A percentile compares a stretch with the other conserved stretches of the same genome.
Conservation (phyloP, 2,113 vertebrate species). For the Clarias magur region DNA sequence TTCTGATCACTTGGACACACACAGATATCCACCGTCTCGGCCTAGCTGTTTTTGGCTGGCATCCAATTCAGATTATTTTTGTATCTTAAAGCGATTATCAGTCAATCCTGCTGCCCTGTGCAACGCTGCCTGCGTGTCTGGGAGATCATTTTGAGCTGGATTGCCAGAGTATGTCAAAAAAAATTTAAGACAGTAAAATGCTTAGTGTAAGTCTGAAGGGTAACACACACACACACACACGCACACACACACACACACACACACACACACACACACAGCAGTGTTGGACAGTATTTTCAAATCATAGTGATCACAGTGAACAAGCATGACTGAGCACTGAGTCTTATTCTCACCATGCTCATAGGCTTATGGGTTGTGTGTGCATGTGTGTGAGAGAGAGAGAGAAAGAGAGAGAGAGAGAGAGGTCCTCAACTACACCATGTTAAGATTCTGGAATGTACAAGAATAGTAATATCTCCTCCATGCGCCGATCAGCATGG, state of each 20-base stretch:
- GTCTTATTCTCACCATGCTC: constrained; percentile 70
- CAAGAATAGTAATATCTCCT: constrained; percentile 76
- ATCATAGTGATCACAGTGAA: constrained; percentile 79
- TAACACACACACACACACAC: constrained; percentile 15
- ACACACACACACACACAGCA: constrained; percentile 14
- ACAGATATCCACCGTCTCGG: neutral
- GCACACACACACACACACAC: constrained; percentile 20
- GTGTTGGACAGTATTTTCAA: constrained; percentile 69
- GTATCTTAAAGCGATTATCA: constrained; percentile 6
- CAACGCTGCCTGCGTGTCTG: neutral
- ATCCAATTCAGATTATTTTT: neutral
- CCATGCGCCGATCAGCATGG: constrained; percentile 77
- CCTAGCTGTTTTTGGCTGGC: neutral
- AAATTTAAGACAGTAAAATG: constrained; percentile 21
- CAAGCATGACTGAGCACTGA: constrained; percentile 78
- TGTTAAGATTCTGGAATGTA: constrained; percentile 69
- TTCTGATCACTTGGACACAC: neutral
- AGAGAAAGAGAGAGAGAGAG: constrained; percentile 61
- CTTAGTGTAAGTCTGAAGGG: constrained; percentile 2
- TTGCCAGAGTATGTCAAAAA: constrained; percentile 25
- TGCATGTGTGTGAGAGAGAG: constrained; percentile 17
- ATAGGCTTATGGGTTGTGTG: constrained; percentile 71
- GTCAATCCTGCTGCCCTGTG: neutral
- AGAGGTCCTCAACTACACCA: constrained; percentile 72
- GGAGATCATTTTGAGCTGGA: constrained; percentile 13